A percentile compares a stretch with the other conserved stretches of the same genome.
Conservation (phyloP, 2,113 vertebrate species). For the Megalops atlanticus region DNA sequence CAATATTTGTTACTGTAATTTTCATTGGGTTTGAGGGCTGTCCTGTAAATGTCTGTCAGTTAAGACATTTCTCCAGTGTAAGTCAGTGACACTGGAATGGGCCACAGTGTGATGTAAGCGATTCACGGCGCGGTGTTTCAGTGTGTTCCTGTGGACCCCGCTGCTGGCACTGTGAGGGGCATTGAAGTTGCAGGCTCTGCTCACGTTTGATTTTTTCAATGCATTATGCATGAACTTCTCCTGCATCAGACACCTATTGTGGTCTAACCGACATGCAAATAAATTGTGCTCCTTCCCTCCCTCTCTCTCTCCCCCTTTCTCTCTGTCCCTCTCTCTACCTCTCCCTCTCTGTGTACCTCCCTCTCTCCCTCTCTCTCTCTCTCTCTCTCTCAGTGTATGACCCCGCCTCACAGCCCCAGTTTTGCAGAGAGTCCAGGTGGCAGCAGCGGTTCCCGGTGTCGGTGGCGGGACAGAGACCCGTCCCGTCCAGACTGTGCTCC, state of each 20-base stretch:
- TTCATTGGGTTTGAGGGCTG: neutral
- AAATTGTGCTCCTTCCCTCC: neutral
- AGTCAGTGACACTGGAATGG: too few species aligned
- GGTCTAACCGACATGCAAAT: neutral
- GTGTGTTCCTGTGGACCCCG: too few species aligned
- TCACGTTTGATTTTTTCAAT: neutral
- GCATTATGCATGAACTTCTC: neutral
- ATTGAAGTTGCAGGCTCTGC: neutral
- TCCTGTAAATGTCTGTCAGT: neutral
- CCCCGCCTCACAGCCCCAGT: slow-evolving; percentile 93
- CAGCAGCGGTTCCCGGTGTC: slow-evolving; percentile 61
- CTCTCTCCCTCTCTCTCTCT: neutral
- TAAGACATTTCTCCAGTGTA: neutral
- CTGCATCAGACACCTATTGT: neutral
- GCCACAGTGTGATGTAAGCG: too few species aligned
- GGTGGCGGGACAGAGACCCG: slow-evolving; percentile 61
- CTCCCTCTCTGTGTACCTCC: neutral
- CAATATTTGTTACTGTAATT: neutral
- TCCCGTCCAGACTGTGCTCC: slow-evolving; percentile 50
- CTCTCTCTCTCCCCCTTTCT: slow-evolving; percentile 21
- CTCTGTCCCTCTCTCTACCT: neutral
- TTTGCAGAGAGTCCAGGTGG: slow-evolving; percentile 72
- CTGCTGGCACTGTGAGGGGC: neutral
- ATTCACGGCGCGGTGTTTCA: too few species aligned
- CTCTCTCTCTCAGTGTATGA: slow-evolving; percentile 83